Percentiles rank a stretch among this genome's conserved stretches.
These are phyloP conservation scores for Scaptomyza reducta DNA, from an alignment of 2,888 invertebrate genomes.

Conservation along the genomic window DNA sequence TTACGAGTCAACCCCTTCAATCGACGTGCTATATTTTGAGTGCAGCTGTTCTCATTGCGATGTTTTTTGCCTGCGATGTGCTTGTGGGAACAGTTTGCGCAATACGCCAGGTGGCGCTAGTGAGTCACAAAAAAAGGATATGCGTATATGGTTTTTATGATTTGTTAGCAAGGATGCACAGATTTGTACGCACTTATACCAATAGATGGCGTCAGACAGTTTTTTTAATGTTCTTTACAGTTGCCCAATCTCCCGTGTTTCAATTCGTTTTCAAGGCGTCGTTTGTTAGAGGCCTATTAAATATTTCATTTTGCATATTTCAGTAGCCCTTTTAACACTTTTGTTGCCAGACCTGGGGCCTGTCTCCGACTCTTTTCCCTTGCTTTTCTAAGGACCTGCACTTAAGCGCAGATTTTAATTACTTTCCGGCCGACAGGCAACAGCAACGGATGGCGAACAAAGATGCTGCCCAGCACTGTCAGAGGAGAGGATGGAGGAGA, in stretches of 20 bases:
- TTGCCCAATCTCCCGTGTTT: not conserved
- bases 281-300: constrained; percentile 43
- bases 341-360: constrained; percentile 12
- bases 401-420: constrained; percentile 77
- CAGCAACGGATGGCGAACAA: constrained; percentile 60
- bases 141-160: constrained; percentile 17
- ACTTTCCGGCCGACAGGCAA: constrained; percentile 76
- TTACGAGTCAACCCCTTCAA: constrained; percentile 5
- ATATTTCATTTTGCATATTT: constrained; percentile 53
- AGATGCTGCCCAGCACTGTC: constrained; percentile 35
- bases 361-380: constrained; percentile 4
- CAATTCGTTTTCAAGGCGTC: not conserved
- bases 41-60: constrained; percentile 18
- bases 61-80: constrained; percentile 23
- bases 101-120: constrained; percentile 49
- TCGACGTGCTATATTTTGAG: not conserved
- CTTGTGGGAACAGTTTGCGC: constrained; percentile 48
- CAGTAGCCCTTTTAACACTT: constrained; percentile 53
- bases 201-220: constrained; percentile 39
- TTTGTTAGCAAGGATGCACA: constrained; percentile 12
- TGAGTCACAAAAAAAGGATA: constrained; percentile 32
- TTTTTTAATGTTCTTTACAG: not conserved
- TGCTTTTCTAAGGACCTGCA: constrained; percentile 66
- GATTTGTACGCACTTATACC: constrained; percentile 11
- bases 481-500: not conserved